These are phyloP conservation scores for Bedellia somnulentella DNA, from an alignment of 2,888 invertebrate species.

Conservation along the genomic window DNA sequence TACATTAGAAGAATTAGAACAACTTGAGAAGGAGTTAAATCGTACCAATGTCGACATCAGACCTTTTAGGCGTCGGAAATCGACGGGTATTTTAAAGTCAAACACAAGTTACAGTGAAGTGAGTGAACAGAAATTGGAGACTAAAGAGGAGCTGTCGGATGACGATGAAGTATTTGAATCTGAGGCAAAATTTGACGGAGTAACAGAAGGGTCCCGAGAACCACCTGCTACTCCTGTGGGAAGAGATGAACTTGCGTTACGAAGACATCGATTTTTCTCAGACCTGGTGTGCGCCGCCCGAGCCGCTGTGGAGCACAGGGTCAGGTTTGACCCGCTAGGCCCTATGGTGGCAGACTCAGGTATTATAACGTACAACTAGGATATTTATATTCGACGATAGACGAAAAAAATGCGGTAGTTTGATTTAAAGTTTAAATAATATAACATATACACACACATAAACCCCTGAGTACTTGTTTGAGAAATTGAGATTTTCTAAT, in stretches of 20 bases:
- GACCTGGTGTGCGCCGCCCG: conserved; percentile 74
- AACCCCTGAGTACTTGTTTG: too few relatives aligned
- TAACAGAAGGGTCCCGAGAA: conserved; percentile 59
- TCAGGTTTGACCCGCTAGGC: conserved; percentile 74
- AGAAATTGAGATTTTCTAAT: too few relatives aligned
- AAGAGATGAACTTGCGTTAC: conserved; percentile 74
- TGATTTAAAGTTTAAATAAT: too few relatives aligned
- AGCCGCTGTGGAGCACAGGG: conserved; percentile 73
- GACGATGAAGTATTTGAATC: conserved; percentile 67
- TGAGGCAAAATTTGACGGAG: conserved; percentile 21
- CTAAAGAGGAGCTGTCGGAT: conserved; percentile 23
- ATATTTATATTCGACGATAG: too few relatives aligned
- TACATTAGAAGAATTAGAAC: conserved; percentile 36
- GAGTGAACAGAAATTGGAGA: conserved; percentile 17
- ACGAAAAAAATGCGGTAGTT: too few relatives aligned
- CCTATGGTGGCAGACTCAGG: conserved; percentile 65
- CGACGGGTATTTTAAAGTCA: conserved; percentile 47
- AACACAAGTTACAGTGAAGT: conserved; percentile 34
- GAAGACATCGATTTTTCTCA: conserved; percentile 77
- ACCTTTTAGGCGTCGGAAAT: conserved; percentile 34
- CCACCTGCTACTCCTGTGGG: conserved; percentile 78
- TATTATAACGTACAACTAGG: conserved; percentile 26
- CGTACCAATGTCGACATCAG: conserved; percentile 43
- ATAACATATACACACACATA: too few relatives aligned
- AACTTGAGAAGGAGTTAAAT: conserved; percentile 38